Base-by-base conservation (phyloP, 1,140 invertebrate genomes). In the Brachionus sp. region DNA sequence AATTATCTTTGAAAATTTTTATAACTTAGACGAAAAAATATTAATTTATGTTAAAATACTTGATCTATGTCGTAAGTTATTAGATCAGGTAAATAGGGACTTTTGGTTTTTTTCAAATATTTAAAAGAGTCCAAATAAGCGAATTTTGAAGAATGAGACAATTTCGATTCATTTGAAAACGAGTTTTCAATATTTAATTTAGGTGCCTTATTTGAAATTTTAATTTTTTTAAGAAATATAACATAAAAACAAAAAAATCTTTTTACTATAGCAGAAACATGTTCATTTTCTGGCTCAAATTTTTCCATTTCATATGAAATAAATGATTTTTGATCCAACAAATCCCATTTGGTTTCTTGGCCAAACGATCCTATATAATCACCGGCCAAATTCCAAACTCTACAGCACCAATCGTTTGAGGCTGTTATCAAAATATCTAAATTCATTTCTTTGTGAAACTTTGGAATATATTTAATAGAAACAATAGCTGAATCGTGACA, bases 291-390 rank as follows among this genome's bases (percentile, higher is more conserved):
- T 29, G 10, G 1, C 7, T 64, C 77, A 16, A 44, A 23, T 39
- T 19, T 44, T 2, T 33, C 10, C 4, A 29, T 29, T 35, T 50
- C 39, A 46, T 44, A 25, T 13, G 25, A 75, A 23, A 46, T 16
- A 75, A 46, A 75, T 29, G 77, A 25, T 82, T 64, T 42, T 44
- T 12, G 6, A 39, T 68, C 37, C 5, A 25, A 12, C 16, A 73
- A 50, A 68, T 37, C 19, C 64, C 80, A 73, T 35, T 29, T 37
- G 35, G 44, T 35, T 50, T 53, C 88, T 86, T 89, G 88, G n/a
- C 88, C 88, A 85, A 89, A 88, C 19, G 86, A 88, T 16, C 88
- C 88, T 23, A 89, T 84, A 77, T 85, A 88, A 29, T 88, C 85
- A 33, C 88, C 88, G 25, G 86, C 84, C 6, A 85, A 84, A 19